Conservation (phyloP, 2,113 vertebrate genomes). For the Hucho hucho region DNA sequence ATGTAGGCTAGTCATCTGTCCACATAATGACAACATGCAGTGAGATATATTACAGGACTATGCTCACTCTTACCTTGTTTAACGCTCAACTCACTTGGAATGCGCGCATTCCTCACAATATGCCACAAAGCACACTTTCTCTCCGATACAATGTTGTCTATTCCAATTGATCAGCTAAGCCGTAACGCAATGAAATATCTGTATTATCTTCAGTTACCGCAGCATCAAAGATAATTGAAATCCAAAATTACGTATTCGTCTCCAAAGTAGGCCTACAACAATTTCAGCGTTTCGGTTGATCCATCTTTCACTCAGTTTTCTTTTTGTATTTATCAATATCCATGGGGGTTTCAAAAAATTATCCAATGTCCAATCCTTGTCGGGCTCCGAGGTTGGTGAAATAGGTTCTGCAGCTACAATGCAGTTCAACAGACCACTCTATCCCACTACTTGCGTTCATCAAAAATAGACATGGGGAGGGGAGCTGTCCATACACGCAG, state of each 20-base stretch:
- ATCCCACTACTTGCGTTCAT: neutral
- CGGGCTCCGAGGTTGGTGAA: neutral
- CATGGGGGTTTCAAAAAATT: neutral
- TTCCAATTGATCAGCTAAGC: neutral
- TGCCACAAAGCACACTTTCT: too few relatives aligned
- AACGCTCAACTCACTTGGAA: slow-evolving; percentile 2
- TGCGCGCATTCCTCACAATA: neutral
- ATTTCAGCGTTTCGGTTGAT: neutral
- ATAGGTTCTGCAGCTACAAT: neutral
- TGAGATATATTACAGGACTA: neutral
- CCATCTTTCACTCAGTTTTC: neutral
- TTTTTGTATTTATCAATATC: neutral
- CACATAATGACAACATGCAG: neutral
- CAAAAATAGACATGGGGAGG: neutral
- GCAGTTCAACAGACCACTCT: too few relatives aligned
- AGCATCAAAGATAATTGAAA: neutral
- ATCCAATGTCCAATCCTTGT: neutral
- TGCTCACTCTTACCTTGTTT: slow-evolving; percentile 8
- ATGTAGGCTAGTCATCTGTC: neutral
- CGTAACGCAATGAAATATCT: neutral
- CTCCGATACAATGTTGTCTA: neutral
- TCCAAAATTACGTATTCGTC: neutral
- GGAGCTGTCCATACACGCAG: slow-evolving; percentile 14
- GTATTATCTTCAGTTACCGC: neutral
- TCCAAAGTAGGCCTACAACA: neutral